Evolutionary conservation across 2,797 vertebrate species (phyloP).

Genomic region (Takifugu rubripes): DNA sequence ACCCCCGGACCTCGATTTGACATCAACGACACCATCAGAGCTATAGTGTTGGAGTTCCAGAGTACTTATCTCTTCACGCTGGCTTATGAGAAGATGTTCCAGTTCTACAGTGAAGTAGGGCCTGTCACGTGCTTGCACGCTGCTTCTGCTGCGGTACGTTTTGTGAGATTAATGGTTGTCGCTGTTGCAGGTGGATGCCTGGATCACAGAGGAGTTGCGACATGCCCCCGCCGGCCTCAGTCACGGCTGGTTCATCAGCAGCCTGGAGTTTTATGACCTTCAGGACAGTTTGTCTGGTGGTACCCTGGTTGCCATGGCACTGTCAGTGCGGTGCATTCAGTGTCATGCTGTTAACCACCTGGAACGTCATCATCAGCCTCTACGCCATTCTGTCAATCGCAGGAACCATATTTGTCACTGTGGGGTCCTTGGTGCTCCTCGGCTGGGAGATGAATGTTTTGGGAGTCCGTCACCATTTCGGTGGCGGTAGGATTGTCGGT

Average conservation of each 20-base stretch:
- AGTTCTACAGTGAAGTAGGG: constrained; percentile 85
- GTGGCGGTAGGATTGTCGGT: constrained; percentile 95
- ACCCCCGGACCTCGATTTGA: constrained; percentile 96
- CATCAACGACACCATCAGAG: constrained; percentile 94
- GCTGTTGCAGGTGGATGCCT: constrained; percentile 78
- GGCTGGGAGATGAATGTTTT: constrained; percentile 97
- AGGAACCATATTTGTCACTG: constrained; percentile 95
- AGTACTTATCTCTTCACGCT: constrained; percentile 95
- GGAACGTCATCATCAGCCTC: constrained; percentile 95
- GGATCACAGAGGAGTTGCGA: constrained; percentile 89
- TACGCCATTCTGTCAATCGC: constrained; percentile 96
- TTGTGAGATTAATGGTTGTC: neutral
- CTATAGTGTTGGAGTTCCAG: constrained; percentile 93
- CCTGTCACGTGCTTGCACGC: neutral
- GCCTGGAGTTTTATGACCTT: constrained; percentile 95
- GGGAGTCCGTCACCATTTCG: constrained; percentile 96
- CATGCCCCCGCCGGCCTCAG: constrained; percentile 87
- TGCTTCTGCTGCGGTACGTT: neutral
- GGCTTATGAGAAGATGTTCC: constrained; percentile 97
- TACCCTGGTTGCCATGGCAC: constrained; percentile 94
- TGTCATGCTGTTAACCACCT: constrained; percentile 96
- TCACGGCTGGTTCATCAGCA: constrained; percentile 96
- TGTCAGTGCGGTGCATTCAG: constrained; percentile 96
- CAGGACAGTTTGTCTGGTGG: constrained; percentile 95
- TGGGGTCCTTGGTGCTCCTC: constrained; percentile 93